A percentile compares a stretch with the other conserved stretches of the same genome.
phyloP scores from a whole-genome alignment of 2,888 invertebrate species.

The Diabrotica balteata region DNA sequence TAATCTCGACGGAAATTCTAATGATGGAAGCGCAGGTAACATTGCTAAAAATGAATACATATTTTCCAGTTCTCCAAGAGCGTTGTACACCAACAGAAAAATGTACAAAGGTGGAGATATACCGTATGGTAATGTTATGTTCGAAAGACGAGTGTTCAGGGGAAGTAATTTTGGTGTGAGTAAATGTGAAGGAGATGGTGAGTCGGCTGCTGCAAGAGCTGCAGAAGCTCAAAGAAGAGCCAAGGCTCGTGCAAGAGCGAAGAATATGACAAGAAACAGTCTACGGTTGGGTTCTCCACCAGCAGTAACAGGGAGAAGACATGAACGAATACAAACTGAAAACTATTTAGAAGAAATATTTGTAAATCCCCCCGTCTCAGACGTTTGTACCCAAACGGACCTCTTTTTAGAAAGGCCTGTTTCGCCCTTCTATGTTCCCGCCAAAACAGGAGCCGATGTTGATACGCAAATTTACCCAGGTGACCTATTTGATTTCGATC shows the following conservation, averaged over 20 bases:
- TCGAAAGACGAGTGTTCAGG: constrained; percentile 84
- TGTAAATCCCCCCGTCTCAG: constrained; percentile 77
- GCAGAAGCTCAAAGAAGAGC: constrained; percentile 76
- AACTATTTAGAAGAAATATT: constrained; percentile 85
- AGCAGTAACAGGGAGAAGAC: constrained; percentile 81
- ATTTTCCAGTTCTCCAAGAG: constrained; percentile 69
- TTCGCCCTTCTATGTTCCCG: constrained; percentile 79
- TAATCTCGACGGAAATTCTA: constrained; percentile 13
- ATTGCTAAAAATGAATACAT: constrained; percentile 61
- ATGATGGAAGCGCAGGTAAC: constrained; percentile 30
- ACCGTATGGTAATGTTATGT: constrained; percentile 85
- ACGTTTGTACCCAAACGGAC: constrained; percentile 82
- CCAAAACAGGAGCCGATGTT: constrained; percentile 75
- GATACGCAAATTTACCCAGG: constrained; percentile 89
- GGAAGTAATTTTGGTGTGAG: constrained; percentile 80
- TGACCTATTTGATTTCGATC: constrained; percentile 91
- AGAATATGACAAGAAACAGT: constrained; percentile 59
- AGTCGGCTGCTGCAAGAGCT: constrained; percentile 65
- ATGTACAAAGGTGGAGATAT: constrained; percentile 60
- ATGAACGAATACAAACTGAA: constrained; percentile 90
- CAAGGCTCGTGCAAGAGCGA: constrained; percentile 74
- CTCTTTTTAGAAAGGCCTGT: constrained; percentile 83
- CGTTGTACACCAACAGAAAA: constrained; percentile 67
- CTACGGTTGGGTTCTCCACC: constrained; percentile 75
- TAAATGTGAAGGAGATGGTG: constrained; percentile 60